These are phyloP conservation scores for Bombycilla garrulus DNA, from an alignment of 2,113 vertebrate genomes.

Conservation along the genomic window DNA sequence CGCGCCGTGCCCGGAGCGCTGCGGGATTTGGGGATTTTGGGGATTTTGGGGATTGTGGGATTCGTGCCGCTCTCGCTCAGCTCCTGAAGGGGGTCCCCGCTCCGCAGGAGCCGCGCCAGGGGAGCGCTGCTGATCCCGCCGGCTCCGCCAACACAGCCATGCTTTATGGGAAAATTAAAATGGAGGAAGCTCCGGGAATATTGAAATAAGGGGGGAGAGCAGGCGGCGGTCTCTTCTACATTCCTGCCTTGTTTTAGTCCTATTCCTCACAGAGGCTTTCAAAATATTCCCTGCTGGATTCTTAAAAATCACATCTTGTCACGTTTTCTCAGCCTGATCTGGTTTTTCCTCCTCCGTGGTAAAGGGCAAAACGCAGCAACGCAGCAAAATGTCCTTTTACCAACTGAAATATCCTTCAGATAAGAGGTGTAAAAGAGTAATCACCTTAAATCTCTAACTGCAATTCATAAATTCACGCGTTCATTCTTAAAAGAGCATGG, in stretches of 20 bases:
- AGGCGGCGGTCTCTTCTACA: not conserved
- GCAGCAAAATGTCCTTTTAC: not conserved
- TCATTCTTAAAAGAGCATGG: not conserved
- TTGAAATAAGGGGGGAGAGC: constrained; percentile 62
- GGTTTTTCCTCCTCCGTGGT: not conserved
- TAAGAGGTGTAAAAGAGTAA: not conserved
- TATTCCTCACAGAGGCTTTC: not conserved
- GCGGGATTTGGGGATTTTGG: too few species aligned
- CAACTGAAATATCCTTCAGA: not conserved
- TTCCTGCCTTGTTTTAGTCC: not conserved
- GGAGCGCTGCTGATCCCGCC: constrained; percentile 43
- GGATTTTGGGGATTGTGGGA: constrained; percentile 80
- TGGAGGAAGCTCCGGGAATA: constrained; percentile 77
- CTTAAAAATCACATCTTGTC: not conserved
- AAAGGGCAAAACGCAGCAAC: not conserved
- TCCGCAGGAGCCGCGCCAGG: constrained; percentile 57
- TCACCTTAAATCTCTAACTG: not conserved
- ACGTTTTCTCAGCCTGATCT: fast-evolving
- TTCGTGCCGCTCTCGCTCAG: constrained; percentile 62
- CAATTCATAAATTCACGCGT: not conserved
- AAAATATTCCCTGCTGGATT: not conserved
- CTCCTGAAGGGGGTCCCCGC: constrained; percentile 79
- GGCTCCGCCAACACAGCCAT: constrained; percentile 63
- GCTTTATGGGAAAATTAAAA: constrained; percentile 75
- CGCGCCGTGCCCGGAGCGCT: too few species aligned